Percentiles rank a stretch among this genome's conserved stretches.
These are phyloP conservation scores for Seira musarum DNA, from an alignment of 2,888 invertebrate species.

Conservation along the genomic window DNA sequence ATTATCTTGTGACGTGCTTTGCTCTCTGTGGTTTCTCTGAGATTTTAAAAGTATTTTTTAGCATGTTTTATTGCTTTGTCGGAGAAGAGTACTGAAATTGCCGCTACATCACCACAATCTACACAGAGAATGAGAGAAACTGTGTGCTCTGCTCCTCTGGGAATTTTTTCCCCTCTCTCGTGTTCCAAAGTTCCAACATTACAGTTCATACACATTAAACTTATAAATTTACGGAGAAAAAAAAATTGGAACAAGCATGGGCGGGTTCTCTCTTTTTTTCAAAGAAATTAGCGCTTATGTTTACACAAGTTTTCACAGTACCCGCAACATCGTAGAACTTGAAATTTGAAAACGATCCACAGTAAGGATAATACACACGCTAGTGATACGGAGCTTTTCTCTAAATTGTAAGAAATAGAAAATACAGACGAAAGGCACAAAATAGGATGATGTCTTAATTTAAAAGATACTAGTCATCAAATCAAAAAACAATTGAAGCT, in stretches of 20 bases:
- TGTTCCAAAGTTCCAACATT: neutral
- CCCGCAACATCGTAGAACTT: too few species aligned
- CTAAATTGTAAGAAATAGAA: too few species aligned
- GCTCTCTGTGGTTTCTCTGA: neutral
- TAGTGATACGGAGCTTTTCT: too few species aligned
- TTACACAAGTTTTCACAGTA: constrained; percentile 47
- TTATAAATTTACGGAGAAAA: neutral
- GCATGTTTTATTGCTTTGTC: neutral
- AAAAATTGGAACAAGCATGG: neutral
- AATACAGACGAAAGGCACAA: too few species aligned
- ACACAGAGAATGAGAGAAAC: constrained; percentile 7
- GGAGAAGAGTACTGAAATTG: too few species aligned
- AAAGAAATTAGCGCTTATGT: constrained; percentile 24
- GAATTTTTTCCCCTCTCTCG: constrained; percentile 25
- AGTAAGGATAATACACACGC: too few species aligned
- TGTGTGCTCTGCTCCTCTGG: constrained; percentile 46
- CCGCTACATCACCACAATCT: too few species aligned
- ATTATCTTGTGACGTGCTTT: constrained; percentile 46
- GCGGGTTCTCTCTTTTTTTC: neutral
- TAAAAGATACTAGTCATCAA: too few species aligned
- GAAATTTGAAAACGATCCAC: too few species aligned
- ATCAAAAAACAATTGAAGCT: too few species aligned
- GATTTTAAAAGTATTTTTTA: constrained; percentile 1
- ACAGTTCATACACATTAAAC: constrained; percentile 6
- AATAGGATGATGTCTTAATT: too few species aligned